Evolutionary conservation across 2,797 vertebrate species (phyloP).

Genomic region (Lycodopsis pacificus): DNA sequence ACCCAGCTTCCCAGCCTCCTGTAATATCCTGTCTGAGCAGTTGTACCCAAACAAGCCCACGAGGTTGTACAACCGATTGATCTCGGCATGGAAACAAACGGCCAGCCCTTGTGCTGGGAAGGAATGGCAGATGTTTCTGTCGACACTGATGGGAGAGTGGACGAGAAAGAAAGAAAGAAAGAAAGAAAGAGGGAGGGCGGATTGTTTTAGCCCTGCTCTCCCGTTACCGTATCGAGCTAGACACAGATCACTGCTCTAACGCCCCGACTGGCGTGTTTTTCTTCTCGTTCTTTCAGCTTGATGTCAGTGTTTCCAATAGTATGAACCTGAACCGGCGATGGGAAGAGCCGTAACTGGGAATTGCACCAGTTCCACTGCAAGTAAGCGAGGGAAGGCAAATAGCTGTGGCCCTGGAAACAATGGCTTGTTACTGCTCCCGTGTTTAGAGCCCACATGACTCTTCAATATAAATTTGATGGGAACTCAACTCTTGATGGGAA

Average conservation of each 20-base stretch:
- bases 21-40: constrained; percentile 61
- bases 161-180: constrained; percentile 30
- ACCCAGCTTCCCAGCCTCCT: constrained; percentile 31
- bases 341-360: constrained; percentile 56
- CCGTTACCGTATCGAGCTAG: constrained; percentile 68
- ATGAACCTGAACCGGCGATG: constrained; percentile 43
- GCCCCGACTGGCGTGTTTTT: constrained; percentile 48
- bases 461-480: constrained; percentile 38
- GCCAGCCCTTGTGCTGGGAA: constrained; percentile 61
- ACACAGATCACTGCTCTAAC: constrained; percentile 58
- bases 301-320: constrained; percentile 76
- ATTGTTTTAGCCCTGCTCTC: constrained; percentile 69
- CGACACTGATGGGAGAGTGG: constrained; percentile 36
- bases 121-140: constrained; percentile 60
- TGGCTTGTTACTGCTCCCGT: constrained; percentile 29
- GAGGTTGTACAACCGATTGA: constrained; percentile 56
- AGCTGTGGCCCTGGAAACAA: constrained; percentile 50
- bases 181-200: constrained; percentile 31
- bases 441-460: constrained; percentile 43
- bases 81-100: constrained; percentile 48
- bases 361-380: constrained; percentile 37
- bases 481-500: constrained; percentile 51
- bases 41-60: constrained; percentile 55
- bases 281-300: constrained; percentile 55
- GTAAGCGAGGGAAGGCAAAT: constrained; percentile 36